phyloP scores from a whole-genome alignment of 2,113 vertebrate species.

The Pardalotus punctatus region DNA sequence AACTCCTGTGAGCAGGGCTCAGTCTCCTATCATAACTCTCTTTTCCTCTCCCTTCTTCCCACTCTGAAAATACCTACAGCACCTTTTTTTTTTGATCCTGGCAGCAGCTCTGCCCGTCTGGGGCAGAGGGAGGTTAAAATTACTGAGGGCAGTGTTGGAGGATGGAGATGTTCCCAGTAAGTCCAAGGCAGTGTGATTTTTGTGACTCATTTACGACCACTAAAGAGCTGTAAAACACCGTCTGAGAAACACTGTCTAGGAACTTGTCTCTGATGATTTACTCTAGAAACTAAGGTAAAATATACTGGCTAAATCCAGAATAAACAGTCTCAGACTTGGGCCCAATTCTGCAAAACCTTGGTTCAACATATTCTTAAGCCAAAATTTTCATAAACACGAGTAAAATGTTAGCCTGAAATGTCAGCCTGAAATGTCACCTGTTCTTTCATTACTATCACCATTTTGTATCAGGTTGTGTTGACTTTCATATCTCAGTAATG shows the following conservation, averaged over 20 bases:
- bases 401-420: constrained; percentile 9
- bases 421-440: constrained; percentile 19
- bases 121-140: background rate
- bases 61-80: background rate
- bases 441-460: background rate
- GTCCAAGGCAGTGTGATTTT: background rate
- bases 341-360: background rate
- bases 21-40: background rate
- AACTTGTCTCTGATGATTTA: background rate
- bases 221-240: background rate
- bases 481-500: background rate
- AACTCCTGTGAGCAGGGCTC: background rate
- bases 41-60: background rate
- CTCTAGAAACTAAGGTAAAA: background rate
- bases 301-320: background rate
- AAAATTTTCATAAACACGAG: background rate
- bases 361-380: background rate
- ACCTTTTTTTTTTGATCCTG: background rate
- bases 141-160: background rate
- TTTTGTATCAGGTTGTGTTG: background rate
- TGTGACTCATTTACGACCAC: background rate
- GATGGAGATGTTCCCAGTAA: background rate
- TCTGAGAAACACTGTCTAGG: background rate
- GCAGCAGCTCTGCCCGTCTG: background rate
- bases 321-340: background rate